These are phyloP conservation scores for Cabera pusaria DNA, from an alignment of 2,888 invertebrate genomes.

Conservation along the genomic window DNA sequence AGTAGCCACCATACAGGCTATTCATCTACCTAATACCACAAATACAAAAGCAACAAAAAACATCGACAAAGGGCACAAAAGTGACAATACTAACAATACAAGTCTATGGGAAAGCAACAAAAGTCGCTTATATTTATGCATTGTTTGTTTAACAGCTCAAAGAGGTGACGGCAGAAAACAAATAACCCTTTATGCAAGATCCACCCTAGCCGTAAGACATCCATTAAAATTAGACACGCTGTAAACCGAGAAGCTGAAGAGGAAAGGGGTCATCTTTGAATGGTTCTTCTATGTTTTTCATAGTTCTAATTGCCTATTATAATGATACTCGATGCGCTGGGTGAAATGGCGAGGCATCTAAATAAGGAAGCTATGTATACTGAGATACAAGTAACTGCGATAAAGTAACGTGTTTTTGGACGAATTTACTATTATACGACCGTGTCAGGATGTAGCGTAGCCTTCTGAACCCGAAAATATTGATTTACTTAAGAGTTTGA, in stretches of 20 bases:
- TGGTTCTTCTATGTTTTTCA: conserved; percentile 50
- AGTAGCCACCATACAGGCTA: conserved; percentile 50
- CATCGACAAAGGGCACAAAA: conserved; percentile 66
- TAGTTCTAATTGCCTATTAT: conserved; percentile 79
- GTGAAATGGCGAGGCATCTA: conserved; percentile 25
- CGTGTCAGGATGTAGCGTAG: no score
- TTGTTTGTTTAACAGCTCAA: conserved; percentile 75
- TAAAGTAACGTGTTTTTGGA: no score
- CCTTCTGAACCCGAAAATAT: no score
- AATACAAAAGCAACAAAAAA: conserved; percentile 47
- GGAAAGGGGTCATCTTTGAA: conserved; percentile 20
- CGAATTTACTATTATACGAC: no score
- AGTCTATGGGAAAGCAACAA: conserved; percentile 69
- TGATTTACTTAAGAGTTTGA: no score
- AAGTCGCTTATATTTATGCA: conserved; percentile 68
- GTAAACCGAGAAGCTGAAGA: conserved; percentile 3
- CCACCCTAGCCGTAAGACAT: conserved; percentile 57
- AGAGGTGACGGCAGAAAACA: conserved; percentile 77
- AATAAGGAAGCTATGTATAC: no score
- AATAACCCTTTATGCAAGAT: conserved; percentile 58
- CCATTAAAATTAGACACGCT: conserved; percentile 41
- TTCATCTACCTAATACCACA: conserved; percentile 54
- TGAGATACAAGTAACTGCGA: no score
- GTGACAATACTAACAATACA: conserved; percentile 73
- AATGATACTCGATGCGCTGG: conserved; percentile 72